Evolutionary conservation across 2,113 vertebrate species (phyloP).

Genomic region (Pseudorhombus dupliciocellatus): DNA sequence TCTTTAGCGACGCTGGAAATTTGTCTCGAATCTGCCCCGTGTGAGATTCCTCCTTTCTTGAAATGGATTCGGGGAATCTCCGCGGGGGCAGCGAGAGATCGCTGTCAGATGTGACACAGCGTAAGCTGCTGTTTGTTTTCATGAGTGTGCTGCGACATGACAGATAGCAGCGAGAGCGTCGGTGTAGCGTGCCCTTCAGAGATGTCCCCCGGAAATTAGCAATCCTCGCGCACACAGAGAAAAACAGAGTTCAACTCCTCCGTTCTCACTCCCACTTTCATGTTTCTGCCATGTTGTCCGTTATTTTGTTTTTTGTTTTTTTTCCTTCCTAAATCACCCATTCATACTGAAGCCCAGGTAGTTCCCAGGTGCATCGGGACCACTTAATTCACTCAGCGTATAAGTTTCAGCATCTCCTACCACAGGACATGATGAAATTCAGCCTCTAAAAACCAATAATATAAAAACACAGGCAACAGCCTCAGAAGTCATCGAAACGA

Average conservation of each 20-base stretch:
- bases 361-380: slow-evolving; percentile 33
- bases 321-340: slow-evolving; percentile 43
- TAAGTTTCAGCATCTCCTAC: slow-evolving; percentile 43
- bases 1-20: slow-evolving; percentile 7
- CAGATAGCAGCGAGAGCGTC: slow-evolving; percentile 53
- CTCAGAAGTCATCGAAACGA: slow-evolving; percentile 31
- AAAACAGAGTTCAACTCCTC: slow-evolving; percentile 13
- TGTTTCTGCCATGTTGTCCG: slow-evolving; percentile 15
- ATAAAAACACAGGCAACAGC: slow-evolving; percentile 42
- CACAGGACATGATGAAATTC: slow-evolving; percentile 50
- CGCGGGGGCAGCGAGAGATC: slow-evolving; percentile 38
- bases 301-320: slow-evolving; percentile 7
- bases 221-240: slow-evolving; percentile 17
- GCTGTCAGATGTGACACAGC: slow-evolving; percentile 54
- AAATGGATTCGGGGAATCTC: slow-evolving; percentile 24
- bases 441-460: slow-evolving; percentile 50
- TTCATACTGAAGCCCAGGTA: slow-evolving; percentile 34
- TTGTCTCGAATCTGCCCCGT: slow-evolving; percentile 6
- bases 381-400: slow-evolving; percentile 49
- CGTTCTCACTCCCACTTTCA: slow-evolving; percentile 1
- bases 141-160: slow-evolving; percentile 48
- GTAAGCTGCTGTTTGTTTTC: slow-evolving; percentile 64
- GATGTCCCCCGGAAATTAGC: slow-evolving; percentile 44
- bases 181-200: slow-evolving; percentile 44
- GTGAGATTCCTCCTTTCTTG: background rate